Evolutionary conservation across 2,888 invertebrate genomes (phyloP), one percentile per base, ranked within the genome.

Genomic region (Erebia ligea): DNA sequence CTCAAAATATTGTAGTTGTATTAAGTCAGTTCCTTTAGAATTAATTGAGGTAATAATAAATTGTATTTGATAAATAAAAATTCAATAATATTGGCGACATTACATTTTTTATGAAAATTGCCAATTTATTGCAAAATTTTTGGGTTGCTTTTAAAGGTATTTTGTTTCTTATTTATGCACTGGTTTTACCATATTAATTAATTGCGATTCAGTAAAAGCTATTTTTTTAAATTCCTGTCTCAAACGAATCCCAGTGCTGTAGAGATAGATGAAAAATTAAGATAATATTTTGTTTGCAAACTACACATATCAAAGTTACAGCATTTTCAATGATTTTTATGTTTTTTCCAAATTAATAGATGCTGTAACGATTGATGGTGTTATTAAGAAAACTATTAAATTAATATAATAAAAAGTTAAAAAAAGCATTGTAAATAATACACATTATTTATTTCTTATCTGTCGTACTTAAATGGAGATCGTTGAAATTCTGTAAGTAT

Each of bases 21-120:
- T 81, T 87, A 87, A 85, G 84, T 81, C 84, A 87, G 91, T 91
- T 91, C 91, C 91, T 91, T 87, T 91, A 91, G 89, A 79, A 75
- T 87, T 72, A 71, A 85, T 83, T 73, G 75, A 75, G 69, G 73
- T 25, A 72, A 58, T 58, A 63, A 62, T 15, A 56, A n/a, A n/a
- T n/a, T 34, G 11, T 19, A 54, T 68, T 62, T 42, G 68, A 21
- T 13, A 25, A 34, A 58, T 9, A n/a, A 11, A 64, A 42, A 54
- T 59, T 19, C 21, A 40, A 54, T 5, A 40, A 19, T 17, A 17
- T 17, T 17, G 54, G 10, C 54, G 17, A 19, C 5, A 10, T 6
- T 1, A 2, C 9, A 52, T 48, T 9, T 8, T 59, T 59, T n/a
- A 34, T 58, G 57, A 15, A 58, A 34, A n/a, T 34, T n/a, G 54